Evolutionary conservation across 2,888 invertebrate species (phyloP).

Genomic region (Thereva unica): DNA sequence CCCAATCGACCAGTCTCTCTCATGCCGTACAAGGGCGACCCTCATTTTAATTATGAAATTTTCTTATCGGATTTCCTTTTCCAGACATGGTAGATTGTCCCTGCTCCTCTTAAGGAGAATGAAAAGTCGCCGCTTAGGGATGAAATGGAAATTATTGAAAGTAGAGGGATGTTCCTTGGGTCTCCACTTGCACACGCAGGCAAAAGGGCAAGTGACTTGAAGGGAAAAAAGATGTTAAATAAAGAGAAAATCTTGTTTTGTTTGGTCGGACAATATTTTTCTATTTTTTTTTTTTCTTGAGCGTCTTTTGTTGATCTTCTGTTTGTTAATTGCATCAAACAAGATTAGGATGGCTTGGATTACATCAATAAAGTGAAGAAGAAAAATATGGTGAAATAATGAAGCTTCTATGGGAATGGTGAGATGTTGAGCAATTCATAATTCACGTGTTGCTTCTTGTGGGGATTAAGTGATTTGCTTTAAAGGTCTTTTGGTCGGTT

Average conservation of each 20-base stretch:
- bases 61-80: slow-evolving; percentile 30
- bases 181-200: no score
- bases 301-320: background rate
- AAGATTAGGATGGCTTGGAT: slow-evolving; percentile 28
- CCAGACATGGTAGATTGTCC: slow-evolving; percentile 2
- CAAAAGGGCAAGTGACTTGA: background rate
- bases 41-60: slow-evolving; percentile 34
- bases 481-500: no score
- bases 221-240: background rate
- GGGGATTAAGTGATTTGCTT: no score
- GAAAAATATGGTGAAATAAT: slow-evolving; percentile 23
- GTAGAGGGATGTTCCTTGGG: slow-evolving; percentile 2
- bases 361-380: slow-evolving; percentile 21
- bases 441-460: slow-evolving; percentile 13
- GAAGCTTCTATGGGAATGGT: slow-evolving; percentile 15
- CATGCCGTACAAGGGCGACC: slow-evolving; percentile 5
- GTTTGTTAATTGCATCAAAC: slow-evolving; percentile 10
- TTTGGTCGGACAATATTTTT: slow-evolving; percentile 17
- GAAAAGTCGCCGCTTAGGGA: background rate
- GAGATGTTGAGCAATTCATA: slow-evolving; percentile 5
- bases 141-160: slow-evolving; percentile 9
- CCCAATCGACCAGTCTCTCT: background rate
- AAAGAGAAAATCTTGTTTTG: background rate
- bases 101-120: slow-evolving; percentile 2
- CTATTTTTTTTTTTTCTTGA: slow-evolving; percentile 6